phyloP scores from a whole-genome alignment of 2,797 vertebrate species.

The Thripadectes ignobilis region DNA sequence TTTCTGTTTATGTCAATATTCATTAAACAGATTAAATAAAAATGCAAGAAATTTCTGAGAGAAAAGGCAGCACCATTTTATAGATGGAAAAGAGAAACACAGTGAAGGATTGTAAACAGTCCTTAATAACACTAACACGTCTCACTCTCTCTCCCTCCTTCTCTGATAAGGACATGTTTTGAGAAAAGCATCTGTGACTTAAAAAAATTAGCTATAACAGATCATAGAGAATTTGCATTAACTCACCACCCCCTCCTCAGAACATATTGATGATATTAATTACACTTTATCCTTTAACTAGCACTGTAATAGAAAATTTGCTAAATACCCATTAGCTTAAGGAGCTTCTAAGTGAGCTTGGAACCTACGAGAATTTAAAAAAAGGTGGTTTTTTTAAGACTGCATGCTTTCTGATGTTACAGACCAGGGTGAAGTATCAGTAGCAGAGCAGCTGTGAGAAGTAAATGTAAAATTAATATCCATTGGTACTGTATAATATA shows the following conservation, averaged over 20 bases:
- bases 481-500: too few species aligned
- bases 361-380: background rate
- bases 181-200: background rate
- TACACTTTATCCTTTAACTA: background rate
- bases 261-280: background rate
- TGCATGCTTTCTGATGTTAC: background rate
- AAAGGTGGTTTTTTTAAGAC: background rate
- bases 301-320: background rate
- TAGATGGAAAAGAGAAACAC: background rate
- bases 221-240: background rate
- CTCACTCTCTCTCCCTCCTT: background rate
- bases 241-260: background rate
- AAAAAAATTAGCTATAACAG: background rate
- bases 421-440: background rate
- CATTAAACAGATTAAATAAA: background rate
- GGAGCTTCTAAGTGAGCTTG: background rate
- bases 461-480: background rate
- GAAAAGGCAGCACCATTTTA: background rate
- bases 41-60: background rate
- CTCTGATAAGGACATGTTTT: background rate
- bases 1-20: background rate
- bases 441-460: background rate
- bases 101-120: background rate
- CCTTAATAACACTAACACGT: background rate
- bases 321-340: background rate